Conservation (phyloP, 2,797 vertebrate genomes). For the Sebastiscus albofasciatus region DNA sequence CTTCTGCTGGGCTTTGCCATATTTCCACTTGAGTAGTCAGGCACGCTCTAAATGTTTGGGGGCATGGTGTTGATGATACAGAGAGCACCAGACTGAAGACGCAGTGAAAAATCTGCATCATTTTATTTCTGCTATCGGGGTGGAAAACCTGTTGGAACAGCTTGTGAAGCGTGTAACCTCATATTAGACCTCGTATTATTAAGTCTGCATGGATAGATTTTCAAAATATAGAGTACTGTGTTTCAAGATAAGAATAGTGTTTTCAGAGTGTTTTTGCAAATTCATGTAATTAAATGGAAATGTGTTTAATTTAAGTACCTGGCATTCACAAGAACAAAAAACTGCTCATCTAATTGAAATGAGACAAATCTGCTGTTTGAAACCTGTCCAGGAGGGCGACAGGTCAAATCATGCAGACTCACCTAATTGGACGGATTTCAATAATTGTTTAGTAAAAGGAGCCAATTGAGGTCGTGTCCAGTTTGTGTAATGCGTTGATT, state of each 20-base stretch:
- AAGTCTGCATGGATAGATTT: background rate
- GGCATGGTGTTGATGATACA: background rate
- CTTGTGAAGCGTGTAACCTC: background rate
- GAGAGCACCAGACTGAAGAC: background rate
- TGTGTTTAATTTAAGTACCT: background rate
- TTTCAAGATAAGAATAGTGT: background rate
- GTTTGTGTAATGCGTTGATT: slow-evolving; percentile 29
- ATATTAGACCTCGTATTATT: background rate
- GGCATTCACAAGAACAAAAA: background rate
- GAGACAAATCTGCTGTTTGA: background rate
- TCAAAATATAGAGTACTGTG: accelerated
- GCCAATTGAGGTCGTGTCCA: slow-evolving; percentile 1
- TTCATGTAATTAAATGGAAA: background rate
- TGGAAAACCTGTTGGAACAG: background rate
- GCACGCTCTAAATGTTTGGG: background rate
- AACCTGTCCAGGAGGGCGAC: background rate
- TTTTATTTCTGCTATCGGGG: background rate
- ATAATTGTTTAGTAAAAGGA: slow-evolving; percentile 4
- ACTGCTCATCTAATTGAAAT: background rate
- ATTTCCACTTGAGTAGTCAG: slow-evolving; percentile 27
- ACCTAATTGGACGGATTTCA: slow-evolving; percentile 17
- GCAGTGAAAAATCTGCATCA: background rate
- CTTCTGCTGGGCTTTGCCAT: slow-evolving; percentile 15
- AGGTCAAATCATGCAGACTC: slow-evolving; percentile 16
- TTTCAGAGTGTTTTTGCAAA: background rate